Percentiles rank a stretch among this genome's conserved stretches.
Conservation (phyloP, 2,888 invertebrate genomes). For the Drosophila seclusa region DNA sequence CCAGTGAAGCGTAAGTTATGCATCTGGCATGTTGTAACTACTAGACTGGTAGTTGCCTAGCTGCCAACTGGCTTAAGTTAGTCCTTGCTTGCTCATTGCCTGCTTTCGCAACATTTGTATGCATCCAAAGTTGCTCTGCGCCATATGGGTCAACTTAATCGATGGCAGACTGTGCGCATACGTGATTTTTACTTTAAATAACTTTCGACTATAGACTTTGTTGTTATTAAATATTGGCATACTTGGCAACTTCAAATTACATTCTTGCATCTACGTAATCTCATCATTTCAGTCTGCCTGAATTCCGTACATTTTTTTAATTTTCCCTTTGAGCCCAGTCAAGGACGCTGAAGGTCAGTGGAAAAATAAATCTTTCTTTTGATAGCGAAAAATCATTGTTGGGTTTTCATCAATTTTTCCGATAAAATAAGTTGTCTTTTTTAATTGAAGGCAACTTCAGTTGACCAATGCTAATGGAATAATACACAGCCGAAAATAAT, state of each 20-base stretch:
- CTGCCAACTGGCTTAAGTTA: constrained; percentile 47
- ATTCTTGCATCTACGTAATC: not conserved
- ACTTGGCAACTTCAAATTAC: not conserved
- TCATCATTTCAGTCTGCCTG: not conserved
- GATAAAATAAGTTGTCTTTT: not conserved
- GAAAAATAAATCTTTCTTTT: not conserved
- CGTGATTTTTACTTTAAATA: constrained; percentile 53
- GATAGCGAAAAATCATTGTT: not conserved
- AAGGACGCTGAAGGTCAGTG: not conserved
- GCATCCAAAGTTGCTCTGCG: constrained; percentile 43
- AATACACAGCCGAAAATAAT: constrained; percentile 1
- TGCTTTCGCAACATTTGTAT: constrained; percentile 49
- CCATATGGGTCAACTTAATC: constrained; percentile 63
- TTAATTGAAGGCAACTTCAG: not conserved
- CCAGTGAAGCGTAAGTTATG: constrained; percentile 69
- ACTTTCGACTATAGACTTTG: constrained; percentile 16
- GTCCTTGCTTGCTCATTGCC: constrained; percentile 24
- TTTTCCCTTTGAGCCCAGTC: not conserved
- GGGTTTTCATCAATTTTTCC: not conserved
- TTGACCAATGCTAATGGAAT: not conserved
- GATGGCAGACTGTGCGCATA: constrained; percentile 57
- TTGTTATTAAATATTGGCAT: constrained; percentile 30
- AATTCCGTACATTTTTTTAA: not conserved
- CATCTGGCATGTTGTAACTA: constrained; percentile 57
- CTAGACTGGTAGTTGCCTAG: constrained; percentile 31